Percentiles rank a stretch among this genome's conserved stretches.
phyloP scores from a whole-genome alignment of 2,888 invertebrate genomes.

The Rutpela maculata region DNA sequence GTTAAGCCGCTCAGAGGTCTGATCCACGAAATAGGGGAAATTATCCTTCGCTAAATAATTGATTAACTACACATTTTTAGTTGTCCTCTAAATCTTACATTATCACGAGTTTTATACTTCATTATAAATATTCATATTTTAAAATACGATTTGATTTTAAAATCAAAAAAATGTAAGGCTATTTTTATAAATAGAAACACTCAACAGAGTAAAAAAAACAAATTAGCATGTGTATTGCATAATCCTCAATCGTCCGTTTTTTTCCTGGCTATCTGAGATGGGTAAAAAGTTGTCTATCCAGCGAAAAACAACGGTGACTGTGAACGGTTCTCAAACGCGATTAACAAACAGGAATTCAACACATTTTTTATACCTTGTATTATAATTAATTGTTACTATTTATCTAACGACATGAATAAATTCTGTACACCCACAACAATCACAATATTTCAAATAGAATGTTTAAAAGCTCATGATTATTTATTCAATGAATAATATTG shows the following conservation, averaged over 20 bases:
- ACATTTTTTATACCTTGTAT: background rate
- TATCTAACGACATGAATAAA: slow-evolving; percentile 5
- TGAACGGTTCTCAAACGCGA: slow-evolving; percentile 7
- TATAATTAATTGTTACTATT: slow-evolving; percentile 2
- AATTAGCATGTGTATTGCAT: background rate
- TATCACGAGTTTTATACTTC: too few relatives aligned
- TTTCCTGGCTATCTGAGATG: background rate
- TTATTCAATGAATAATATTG: slow-evolving; percentile 1
- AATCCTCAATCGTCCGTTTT: background rate
- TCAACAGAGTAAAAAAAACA: background rate
- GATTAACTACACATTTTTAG: too few relatives aligned
- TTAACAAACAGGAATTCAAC: slow-evolving; percentile 7
- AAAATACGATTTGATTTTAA: too few relatives aligned
- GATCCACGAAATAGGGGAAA: too few relatives aligned
- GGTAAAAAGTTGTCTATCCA: slow-evolving; percentile 4
- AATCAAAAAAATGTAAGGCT: background rate
- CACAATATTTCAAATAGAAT: slow-evolving; percentile 1
- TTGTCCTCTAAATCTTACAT: too few relatives aligned
- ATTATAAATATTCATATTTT: too few relatives aligned
- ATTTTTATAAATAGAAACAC: background rate
- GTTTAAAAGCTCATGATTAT: slow-evolving; percentile 3
- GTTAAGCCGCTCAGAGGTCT: too few relatives aligned
- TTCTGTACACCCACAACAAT: slow-evolving; percentile 3
- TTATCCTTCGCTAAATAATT: too few relatives aligned
- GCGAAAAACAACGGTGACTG: background rate